Conservation (phyloP, 2,888 invertebrate genomes). For the Lysandra coridon region DNA sequence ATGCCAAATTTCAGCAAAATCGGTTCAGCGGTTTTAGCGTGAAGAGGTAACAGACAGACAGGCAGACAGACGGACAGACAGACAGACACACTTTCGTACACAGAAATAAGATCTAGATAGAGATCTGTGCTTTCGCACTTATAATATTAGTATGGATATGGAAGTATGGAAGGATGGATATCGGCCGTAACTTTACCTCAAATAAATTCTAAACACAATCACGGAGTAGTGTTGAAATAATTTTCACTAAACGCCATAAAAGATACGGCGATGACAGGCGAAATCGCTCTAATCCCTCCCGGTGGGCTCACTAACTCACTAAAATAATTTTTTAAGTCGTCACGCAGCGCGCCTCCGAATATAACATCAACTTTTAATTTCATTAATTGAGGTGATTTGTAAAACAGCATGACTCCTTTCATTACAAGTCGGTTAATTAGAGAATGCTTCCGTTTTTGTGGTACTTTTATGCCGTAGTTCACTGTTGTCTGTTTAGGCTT, state of each 20-base stretch:
- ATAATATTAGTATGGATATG: too few species aligned
- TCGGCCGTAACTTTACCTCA: too few species aligned
- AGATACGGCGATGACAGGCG: constrained; percentile 15
- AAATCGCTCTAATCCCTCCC: constrained; percentile 4
- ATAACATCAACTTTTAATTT: constrained; percentile 77
- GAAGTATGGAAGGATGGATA: too few species aligned
- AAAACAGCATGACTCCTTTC: constrained; percentile 80
- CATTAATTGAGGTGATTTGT: constrained; percentile 81
- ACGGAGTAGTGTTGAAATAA: neutral
- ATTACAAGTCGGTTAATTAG: constrained; percentile 79
- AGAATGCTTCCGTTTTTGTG: constrained; percentile 74
- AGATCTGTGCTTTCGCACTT: too few species aligned
- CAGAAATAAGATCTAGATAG: too few species aligned
- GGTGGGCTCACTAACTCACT: constrained; percentile 20
- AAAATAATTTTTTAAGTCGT: constrained; percentile 50
- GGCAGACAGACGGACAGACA: too few species aligned
- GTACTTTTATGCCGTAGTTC: constrained; percentile 57
- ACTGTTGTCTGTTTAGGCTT: constrained; percentile 20
- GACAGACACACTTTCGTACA: too few species aligned
- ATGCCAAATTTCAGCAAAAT: too few species aligned
- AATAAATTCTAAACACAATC: neutral
- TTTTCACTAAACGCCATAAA: constrained; percentile 13
- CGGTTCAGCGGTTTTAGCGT: too few species aligned
- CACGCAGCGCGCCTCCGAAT: constrained; percentile 64
- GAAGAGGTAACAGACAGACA: too few species aligned